phyloP scores from a whole-genome alignment of 2,797 vertebrate species.

The Salmo trutta region DNA sequence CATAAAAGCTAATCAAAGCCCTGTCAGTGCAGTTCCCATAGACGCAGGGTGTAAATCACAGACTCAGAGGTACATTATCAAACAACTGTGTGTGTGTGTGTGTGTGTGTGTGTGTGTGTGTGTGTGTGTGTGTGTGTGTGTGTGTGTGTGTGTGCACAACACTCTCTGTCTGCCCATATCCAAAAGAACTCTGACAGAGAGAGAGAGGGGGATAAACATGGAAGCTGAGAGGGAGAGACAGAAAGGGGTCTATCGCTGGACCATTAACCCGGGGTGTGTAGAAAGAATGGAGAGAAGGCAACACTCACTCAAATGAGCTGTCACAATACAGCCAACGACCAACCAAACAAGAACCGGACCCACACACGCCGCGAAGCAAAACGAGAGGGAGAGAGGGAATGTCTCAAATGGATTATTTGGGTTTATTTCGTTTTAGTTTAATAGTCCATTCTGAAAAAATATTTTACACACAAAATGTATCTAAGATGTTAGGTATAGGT shows the following conservation, averaged over 20 bases:
- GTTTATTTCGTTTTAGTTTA: background rate
- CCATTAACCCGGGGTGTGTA: background rate
- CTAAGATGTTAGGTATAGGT: too few species aligned
- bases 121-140: background rate
- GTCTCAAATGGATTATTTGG: background rate
- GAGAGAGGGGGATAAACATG: background rate
- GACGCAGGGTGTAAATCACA: slow-evolving; percentile 34
- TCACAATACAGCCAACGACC: background rate
- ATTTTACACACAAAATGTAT: background rate
- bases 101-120: background rate
- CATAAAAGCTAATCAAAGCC: slow-evolving; percentile 55
- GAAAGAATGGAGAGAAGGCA: background rate
- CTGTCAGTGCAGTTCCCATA: slow-evolving; percentile 23
- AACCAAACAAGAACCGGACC: background rate
- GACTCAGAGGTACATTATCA: background rate
- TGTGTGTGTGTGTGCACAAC: background rate
- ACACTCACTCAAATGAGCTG: background rate
- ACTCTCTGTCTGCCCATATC: background rate
- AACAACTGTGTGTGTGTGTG: background rate
- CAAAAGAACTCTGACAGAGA: background rate
- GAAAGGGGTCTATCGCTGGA: background rate
- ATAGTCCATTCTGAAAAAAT: background rate
- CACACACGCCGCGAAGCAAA: background rate
- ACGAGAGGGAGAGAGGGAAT: background rate
- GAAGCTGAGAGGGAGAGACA: background rate